phyloP scores from a whole-genome alignment of 2,888 invertebrate species.

The Trachelus stipa region DNA sequence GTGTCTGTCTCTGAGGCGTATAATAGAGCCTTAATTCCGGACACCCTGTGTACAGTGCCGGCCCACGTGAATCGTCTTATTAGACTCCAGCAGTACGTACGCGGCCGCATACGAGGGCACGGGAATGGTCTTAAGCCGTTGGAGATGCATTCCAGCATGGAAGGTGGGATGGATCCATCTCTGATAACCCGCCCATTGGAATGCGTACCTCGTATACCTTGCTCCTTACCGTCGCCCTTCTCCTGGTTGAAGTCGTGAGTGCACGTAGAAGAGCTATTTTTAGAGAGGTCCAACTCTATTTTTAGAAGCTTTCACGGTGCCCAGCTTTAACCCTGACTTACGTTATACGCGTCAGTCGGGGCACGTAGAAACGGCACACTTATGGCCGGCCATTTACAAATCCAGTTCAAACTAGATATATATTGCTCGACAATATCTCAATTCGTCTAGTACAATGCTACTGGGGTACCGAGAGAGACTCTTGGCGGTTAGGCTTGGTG shows the following conservation, averaged over 20 bases:
- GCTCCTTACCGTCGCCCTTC: constrained; percentile 26
- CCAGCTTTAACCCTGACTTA: constrained; percentile 65
- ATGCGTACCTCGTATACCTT: constrained; percentile 61
- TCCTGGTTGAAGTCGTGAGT: constrained; percentile 17
- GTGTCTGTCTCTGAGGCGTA: not conserved
- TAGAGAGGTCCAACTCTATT: constrained; percentile 63
- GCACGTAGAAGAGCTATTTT: constrained; percentile 53
- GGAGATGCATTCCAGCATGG: constrained; percentile 42
- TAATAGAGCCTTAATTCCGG: not conserved
- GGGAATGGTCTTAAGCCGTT: constrained; percentile 1
- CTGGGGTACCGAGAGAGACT: not conserved
- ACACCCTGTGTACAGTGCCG: constrained; percentile 8
- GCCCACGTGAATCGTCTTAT: constrained; percentile 14
- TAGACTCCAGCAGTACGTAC: not conserved
- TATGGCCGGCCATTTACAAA: not conserved
- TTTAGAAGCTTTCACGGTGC: constrained; percentile 61
- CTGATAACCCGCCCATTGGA: constrained; percentile 64
- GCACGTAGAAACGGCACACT: constrained; percentile 20
- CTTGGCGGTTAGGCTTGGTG: not conserved
- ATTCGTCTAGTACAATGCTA: not conserved
- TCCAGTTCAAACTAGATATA: not conserved
- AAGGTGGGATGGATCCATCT: constrained; percentile 63
- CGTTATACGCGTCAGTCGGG: constrained; percentile 45
- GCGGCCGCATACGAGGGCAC: not conserved
- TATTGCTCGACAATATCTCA: not conserved